Percentiles rank a stretch among this genome's conserved stretches.
Conservation (phyloP, 2,888 invertebrate species). For the Drosophila fulvimacula region DNA sequence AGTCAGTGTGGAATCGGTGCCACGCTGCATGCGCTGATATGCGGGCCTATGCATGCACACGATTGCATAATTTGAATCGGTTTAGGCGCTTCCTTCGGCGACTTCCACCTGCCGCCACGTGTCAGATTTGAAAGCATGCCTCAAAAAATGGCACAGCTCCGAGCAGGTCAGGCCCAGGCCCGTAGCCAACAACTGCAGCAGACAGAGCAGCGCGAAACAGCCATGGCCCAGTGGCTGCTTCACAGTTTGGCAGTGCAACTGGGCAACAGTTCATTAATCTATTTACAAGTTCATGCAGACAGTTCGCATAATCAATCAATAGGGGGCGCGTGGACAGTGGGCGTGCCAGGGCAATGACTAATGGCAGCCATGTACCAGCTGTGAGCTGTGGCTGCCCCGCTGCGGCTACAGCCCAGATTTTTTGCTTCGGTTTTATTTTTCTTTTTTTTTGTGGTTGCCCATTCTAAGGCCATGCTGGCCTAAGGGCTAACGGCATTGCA, state of each 20-base stretch:
- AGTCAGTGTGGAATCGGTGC: conserved; percentile 58
- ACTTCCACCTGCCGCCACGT: conserved; percentile 54
- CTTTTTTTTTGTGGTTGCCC: conserved; percentile 13
- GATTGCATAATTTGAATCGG: conserved; percentile 71
- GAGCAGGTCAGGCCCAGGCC: background rate
- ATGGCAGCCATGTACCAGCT: conserved; percentile 50
- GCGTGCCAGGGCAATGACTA: conserved; percentile 55
- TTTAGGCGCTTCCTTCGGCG: conserved; percentile 14
- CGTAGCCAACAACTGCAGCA: conserved; percentile 37
- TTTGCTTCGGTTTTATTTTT: background rate
- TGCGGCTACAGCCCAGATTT: conserved; percentile 10
- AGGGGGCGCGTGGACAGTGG: conserved; percentile 50
- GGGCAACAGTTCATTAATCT: conserved; percentile 82
- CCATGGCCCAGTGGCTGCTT: background rate
- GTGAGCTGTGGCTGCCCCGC: conserved; percentile 20
- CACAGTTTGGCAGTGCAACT: conserved; percentile 42
- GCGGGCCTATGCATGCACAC: conserved; percentile 47
- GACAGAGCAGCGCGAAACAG: conserved; percentile 12
- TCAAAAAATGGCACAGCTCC: conserved; percentile 5
- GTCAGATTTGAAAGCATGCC: conserved; percentile 32
- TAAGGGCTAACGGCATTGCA: background rate
- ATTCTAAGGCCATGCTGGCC: background rate
- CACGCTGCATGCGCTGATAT: conserved; percentile 51
- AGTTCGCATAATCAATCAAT: conserved; percentile 82
- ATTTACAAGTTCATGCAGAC: conserved; percentile 80